These are phyloP conservation scores for Muscidifurax raptorellus DNA, from an alignment of 1,140 invertebrate genomes.

Conservation along the genomic window DNA sequence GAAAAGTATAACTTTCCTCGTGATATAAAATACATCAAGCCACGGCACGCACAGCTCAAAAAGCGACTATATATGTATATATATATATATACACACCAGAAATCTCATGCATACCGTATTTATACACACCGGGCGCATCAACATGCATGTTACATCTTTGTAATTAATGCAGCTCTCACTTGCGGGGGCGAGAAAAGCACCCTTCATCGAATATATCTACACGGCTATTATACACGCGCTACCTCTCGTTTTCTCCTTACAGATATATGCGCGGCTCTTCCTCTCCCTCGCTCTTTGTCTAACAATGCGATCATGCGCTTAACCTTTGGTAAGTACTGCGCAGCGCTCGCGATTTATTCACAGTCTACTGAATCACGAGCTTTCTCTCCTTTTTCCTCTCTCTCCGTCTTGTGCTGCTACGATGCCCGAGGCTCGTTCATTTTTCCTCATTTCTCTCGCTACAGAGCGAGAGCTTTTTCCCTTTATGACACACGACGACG, in stretches of 20 bases:
- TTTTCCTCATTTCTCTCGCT: not conserved
- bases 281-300: slow-evolving; percentile 1
- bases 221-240: not conserved
- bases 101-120: slow-evolving; percentile 33
- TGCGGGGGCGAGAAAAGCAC: slow-evolving; percentile 12
- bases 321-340: slow-evolving; percentile 16
- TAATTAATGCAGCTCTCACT: slow-evolving; percentile 56
- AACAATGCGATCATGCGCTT: slow-evolving; percentile 42
- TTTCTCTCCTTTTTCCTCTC: slow-evolving; percentile 12
- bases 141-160: slow-evolving; percentile 39
- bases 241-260: not conserved
- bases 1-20: not conserved
- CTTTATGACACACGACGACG: too few relatives aligned
- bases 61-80: too few relatives aligned
- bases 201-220: slow-evolving; percentile 19
- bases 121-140: slow-evolving; percentile 19
- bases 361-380: slow-evolving; percentile 32
- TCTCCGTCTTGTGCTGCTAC: not conserved
- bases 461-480: not conserved
- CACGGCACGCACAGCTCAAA: too few relatives aligned
- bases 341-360: slow-evolving; percentile 28
- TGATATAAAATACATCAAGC: not conserved
- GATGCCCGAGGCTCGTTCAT: not conserved
- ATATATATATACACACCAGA: not conserved
- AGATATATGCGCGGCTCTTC: not conserved